phyloP scores from a whole-genome alignment of 1,140 invertebrate species.

The Drosophila baimaii region DNA sequence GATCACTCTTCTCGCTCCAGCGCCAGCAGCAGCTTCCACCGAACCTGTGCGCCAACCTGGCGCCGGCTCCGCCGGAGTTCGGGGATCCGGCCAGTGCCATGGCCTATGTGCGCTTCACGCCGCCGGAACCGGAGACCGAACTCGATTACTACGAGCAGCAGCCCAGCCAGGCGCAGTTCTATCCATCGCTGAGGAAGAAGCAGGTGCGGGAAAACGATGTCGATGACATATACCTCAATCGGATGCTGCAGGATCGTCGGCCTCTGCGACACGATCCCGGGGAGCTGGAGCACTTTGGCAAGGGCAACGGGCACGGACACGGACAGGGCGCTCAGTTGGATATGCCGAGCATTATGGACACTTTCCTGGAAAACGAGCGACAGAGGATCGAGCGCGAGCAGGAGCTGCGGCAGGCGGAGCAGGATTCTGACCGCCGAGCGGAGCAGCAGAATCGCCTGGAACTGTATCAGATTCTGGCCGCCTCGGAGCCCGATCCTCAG shows the following conservation, averaged over 20 bases:
- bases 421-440: constrained; percentile 17
- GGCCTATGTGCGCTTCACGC: constrained; percentile 91
- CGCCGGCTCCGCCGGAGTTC: constrained; percentile 74
- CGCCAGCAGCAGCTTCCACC: constrained; percentile 77
- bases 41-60: constrained; percentile 78
- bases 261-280: constrained; percentile 72
- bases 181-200: constrained; percentile 81
- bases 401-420: constrained; percentile 41
- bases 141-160: constrained; percentile 88
- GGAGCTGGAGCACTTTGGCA: constrained; percentile 74
- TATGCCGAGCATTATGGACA: constrained; percentile 71
- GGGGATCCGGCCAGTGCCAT: constrained; percentile 88
- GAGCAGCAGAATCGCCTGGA: constrained; percentile 67
- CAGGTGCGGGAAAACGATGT: constrained; percentile 41
- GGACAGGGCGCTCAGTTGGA: constrained; percentile 63
- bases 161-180: constrained; percentile 81
- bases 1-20: constrained; percentile 72
- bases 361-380: constrained; percentile 74
- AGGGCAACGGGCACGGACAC: constrained; percentile 58
- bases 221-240: constrained; percentile 53
- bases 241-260: constrained; percentile 70
- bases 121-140: constrained; percentile 88
- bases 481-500: constrained; percentile 78
- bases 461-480: constrained; percentile 78
- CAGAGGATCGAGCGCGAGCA: constrained; percentile 73